Base-by-base conservation (phyloP, 2,113 vertebrate genomes). In the Electrona antarctica region DNA sequence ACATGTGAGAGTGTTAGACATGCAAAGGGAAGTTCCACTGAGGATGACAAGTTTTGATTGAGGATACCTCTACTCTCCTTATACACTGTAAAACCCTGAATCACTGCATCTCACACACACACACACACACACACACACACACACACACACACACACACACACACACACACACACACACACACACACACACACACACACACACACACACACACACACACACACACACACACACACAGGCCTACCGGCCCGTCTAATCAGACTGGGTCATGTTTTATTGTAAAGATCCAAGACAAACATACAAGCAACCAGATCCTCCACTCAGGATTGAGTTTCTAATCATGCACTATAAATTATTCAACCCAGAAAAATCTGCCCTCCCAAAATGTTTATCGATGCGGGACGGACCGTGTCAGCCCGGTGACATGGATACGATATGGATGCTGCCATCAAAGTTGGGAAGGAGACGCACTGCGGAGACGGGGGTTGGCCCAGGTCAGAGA, bases 321-420 rank as follows among this genome's bases (percentile, higher is more conserved):
- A 84, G 90, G 83, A 91, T 84, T 93, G 90, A 88, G 93, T 96
- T 95, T 95, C 93, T 94, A 94, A 90, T 92, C 85, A 92, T 86
- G 81, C 52, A 79, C 84, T 67, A 93, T 94, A 93, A 96, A 95
- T 94, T 92, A 94, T 95, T 95, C 93, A 95, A 90, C 83, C 81
- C 71, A 64, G 82, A 85, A 91, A 92, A 92, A 91, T 91, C 88
- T 88, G 91, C 93, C 91, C 91, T 94, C 92, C 90, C 89, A 87
- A 92, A 94, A 94, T 95, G 92, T 94, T 94, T 95, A 95, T 95
- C 95, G 89, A 95, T 91, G 93, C 79, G 90, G 92, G 81, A 90
- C 77, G 74, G 88, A 82, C 89, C 83, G 80, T 83, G 89, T 73
- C 73, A 89, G 88, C 76, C 90, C 9, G 68, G 83, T 84, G 87